Conservation (phyloP, 92 coral and sea anemone species). For the Desmophyllum pertusum region DNA sequence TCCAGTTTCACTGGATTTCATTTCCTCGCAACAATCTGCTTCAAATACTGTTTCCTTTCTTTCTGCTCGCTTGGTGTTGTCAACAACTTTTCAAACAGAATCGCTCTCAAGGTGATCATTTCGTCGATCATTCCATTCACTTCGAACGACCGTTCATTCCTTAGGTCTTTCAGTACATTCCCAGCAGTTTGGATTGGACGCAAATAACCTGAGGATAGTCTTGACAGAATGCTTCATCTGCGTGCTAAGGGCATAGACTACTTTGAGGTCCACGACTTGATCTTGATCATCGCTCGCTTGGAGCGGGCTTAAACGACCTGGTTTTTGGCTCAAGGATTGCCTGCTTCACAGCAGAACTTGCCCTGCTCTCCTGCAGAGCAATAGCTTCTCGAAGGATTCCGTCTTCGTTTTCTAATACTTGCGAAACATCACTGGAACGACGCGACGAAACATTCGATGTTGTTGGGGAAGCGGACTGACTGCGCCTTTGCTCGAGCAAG, state of each 20-base stretch:
- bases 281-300: conserved; percentile 41
- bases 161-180: conserved; percentile 69
- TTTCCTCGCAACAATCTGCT: conserved; percentile 81
- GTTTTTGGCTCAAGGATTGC: conserved; percentile 39
- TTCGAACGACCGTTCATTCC: conserved; percentile 80
- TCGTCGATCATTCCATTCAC: conserved; percentile 81
- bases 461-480: conserved; percentile 52
- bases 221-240: conserved; percentile 82
- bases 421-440: conserved; percentile 68
- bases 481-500: conserved; percentile 71
- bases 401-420: conserved; percentile 46
- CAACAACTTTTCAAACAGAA: conserved; percentile 84
- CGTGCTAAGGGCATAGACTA: conserved; percentile 52
- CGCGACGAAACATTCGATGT: conserved; percentile 68
- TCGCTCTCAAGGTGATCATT: conserved; percentile 73
- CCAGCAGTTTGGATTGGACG: conserved; percentile 87
- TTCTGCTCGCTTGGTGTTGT: conserved; percentile 89
- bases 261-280: conserved; percentile 39
- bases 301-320: conserved; percentile 40
- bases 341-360: conserved; percentile 60
- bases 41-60: conserved; percentile 82
- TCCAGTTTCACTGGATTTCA: conserved; percentile 84
- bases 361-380: conserved; percentile 49
- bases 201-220: conserved; percentile 85
- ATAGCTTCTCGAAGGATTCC: neutral